These are phyloP conservation scores for Alethe castanea DNA, from an alignment of 2,113 vertebrate genomes.

Conservation along the genomic window DNA sequence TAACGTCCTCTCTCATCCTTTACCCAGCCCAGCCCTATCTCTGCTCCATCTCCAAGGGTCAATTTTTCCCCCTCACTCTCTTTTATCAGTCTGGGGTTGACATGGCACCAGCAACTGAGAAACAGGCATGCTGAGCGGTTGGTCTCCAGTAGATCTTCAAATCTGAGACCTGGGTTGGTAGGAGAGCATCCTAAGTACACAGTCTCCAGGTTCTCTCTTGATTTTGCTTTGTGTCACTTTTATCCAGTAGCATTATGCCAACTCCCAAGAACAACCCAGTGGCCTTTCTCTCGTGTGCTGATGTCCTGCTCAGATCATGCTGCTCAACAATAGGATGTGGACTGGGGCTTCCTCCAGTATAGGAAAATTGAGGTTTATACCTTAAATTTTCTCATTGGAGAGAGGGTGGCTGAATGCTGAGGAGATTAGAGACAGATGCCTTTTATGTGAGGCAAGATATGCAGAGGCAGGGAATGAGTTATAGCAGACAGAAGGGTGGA, in stretches of 20 bases:
- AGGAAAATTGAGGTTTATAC: neutral
- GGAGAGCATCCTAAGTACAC: neutral
- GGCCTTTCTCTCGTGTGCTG: neutral
- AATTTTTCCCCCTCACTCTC: rapidly evolving
- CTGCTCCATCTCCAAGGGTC: rapidly evolving
- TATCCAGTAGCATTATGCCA: neutral
- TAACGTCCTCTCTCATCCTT: rapidly evolving
- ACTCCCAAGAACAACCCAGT: neutral
- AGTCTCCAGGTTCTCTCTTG: neutral
- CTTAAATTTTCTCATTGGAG: neutral
- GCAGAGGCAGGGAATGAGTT: neutral
- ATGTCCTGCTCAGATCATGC: neutral
- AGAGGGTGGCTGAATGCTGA: neutral
- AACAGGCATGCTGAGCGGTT: neutral
- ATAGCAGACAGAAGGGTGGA: neutral
- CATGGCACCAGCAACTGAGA: rapidly evolving
- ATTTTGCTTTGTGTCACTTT: neutral
- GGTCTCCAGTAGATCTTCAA: neutral
- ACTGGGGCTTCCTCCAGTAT: neutral
- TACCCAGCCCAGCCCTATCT: rapidly evolving
- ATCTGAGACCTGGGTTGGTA: neutral
- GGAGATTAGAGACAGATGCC: neutral
- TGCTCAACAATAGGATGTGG: neutral
- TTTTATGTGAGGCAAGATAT: neutral
- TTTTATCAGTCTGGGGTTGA: neutral